These are phyloP conservation scores for Sarcophaga peregrina DNA, from an alignment of 1,140 invertebrate species.

Conservation along the genomic window DNA sequence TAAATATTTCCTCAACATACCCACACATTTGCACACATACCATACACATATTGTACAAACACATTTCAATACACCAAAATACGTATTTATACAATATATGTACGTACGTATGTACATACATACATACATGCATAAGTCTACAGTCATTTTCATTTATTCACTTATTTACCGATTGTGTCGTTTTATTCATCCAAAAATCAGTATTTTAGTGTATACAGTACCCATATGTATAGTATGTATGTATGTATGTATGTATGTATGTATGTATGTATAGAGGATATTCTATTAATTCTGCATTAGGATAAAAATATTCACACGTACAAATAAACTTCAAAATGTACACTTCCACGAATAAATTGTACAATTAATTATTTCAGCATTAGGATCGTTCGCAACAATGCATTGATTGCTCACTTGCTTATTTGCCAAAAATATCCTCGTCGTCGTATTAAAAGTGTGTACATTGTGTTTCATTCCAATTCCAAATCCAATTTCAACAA, in stretches of 20 bases:
- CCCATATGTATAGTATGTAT: conserved; percentile 1
- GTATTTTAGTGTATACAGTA: conserved; percentile 9
- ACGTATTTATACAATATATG: background rate
- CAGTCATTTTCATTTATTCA: background rate
- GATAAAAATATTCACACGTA: conserved; percentile 39
- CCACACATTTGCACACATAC: background rate
- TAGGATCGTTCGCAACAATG: too few relatives aligned
- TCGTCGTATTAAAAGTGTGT: too few relatives aligned
- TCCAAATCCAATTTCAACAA: too few relatives aligned
- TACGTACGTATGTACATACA: background rate
- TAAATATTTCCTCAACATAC: conserved; percentile 58
- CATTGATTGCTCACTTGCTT: too few relatives aligned
- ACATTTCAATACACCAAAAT: background rate
- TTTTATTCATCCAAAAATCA: background rate
- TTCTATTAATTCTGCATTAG: conserved; percentile 46
- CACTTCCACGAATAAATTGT: too few relatives aligned
- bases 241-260: too few relatives aligned
- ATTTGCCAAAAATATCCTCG: too few relatives aligned
- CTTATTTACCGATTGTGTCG: conserved; percentile 12
- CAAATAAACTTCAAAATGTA: too few relatives aligned
- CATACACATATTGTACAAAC: background rate
- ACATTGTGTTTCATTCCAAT: too few relatives aligned
- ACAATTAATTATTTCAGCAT: too few relatives aligned
- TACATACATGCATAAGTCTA: background rate
- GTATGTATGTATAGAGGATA: conserved; percentile 11